Evolutionary conservation across 92 coral and sea anemone species (phyloP), one percentile per base, ranked within the genome.

Genomic region (Parazoanthus swiftii): DNA sequence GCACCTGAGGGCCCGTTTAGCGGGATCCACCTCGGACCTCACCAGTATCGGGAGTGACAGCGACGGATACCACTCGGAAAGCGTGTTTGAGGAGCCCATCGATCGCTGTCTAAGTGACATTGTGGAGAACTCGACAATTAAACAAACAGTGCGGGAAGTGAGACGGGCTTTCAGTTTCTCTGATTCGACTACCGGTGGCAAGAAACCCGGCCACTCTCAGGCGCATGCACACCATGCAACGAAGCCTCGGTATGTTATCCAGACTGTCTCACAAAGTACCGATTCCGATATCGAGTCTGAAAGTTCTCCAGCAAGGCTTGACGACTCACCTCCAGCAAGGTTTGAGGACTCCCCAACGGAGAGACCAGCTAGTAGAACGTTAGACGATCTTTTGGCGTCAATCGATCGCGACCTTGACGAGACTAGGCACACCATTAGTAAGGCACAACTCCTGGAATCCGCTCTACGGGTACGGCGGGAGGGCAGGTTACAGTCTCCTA

Each of bases 341-440:
- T 39, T 43, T 63, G 89, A 81, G 8, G 93, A 88, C 43, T 71
- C 65, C 43, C 79, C 78, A 26, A 84, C 29, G 25, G 68, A 26
- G 18, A 71, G 87, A 48, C 90, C 90, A 20, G 86, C 92, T 5
- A 89, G 85, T 37, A 77, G 84, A 43, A 91, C 88, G 43, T 77
- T 95, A 42, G 98, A 95, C 8, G 95, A 95, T 85, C 91, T 95
- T 13, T 90, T 95, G 10, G 98, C 91, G 21, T 91, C 98, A 2
- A 93, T 95, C 33, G 98, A 95, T 78, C 92, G 98, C n/a, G 98
- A 95, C 58, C 89, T 95, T 66, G 98, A 93, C 71, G 98, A 95
- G 72, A 95, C 98, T 3, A 91, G 98, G 58, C 93, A 95, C 75
- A 95, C 98, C 20, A 95, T 95, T 21, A 93, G 91, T 77, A 90